Percentiles rank a stretch among this genome's conserved stretches.
Evolutionary conservation across 2,113 vertebrate species (phyloP).

Genomic region (Neomonachus schauinslandi): DNA sequence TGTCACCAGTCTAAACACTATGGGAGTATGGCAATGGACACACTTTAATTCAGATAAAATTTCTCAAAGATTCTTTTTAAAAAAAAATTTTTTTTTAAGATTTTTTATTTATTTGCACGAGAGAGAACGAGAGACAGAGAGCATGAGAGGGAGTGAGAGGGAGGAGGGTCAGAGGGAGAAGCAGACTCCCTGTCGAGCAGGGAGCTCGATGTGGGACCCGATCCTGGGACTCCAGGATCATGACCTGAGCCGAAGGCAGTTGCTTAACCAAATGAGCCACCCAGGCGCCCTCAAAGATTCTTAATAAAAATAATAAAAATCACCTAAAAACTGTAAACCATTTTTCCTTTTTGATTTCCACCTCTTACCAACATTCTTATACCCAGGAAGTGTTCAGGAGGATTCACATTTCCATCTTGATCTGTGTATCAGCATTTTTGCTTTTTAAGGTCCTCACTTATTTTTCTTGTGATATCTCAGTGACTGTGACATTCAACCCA

Average conservation of each 20-base stretch:
- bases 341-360: background rate
- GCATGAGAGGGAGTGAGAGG: accelerated
- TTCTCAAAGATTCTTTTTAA: background rate
- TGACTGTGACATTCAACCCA: background rate
- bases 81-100: no score
- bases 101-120: no score
- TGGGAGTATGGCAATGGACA: background rate
- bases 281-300: no score
- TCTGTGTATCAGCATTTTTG: background rate
- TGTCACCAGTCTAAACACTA: background rate
- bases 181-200: no score
- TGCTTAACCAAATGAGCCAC: no score
- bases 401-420: background rate
- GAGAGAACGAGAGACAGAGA: no score
- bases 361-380: background rate
- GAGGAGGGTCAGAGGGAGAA: no score
- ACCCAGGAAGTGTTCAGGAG: background rate
- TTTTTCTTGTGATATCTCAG: background rate
- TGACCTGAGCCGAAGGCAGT: no score
- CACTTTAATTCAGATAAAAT: background rate
- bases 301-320: background rate
- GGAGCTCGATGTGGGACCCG: no score
- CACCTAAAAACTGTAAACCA: background rate
- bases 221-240: no score
- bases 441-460: background rate